These are phyloP conservation scores for Gallinago undulata DNA, from an alignment of 2,113 vertebrate species.

Conservation along the genomic window DNA sequence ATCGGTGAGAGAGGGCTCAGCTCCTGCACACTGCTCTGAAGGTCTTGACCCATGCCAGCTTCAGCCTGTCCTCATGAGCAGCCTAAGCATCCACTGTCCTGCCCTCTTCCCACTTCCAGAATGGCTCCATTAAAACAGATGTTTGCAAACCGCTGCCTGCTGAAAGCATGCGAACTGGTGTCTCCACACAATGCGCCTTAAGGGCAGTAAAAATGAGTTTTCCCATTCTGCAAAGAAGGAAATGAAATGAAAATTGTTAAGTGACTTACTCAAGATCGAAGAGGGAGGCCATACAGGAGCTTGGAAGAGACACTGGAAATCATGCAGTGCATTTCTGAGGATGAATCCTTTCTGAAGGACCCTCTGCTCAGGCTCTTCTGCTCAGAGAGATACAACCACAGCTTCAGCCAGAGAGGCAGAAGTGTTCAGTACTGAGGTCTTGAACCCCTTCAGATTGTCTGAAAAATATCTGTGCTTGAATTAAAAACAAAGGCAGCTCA, in stretches of 20 bases:
- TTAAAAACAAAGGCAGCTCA: not conserved
- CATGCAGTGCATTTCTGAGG: not conserved
- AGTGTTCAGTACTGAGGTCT: not conserved
- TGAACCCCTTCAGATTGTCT: not conserved
- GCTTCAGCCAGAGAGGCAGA: not conserved
- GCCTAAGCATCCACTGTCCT: not conserved
- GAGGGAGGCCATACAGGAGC: not conserved
- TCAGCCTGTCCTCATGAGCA: not conserved
- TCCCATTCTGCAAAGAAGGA: not conserved
- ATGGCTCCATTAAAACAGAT: not conserved
- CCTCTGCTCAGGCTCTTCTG: not conserved
- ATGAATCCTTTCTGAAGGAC: not conserved
- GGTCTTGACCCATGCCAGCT: not conserved
- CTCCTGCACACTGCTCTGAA: not conserved
- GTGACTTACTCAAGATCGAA: not conserved
- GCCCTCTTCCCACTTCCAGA: not conserved
- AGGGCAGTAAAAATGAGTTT: constrained; percentile 5
- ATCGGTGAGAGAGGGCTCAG: not conserved
- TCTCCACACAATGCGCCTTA: not conserved
- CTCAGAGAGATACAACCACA: not conserved
- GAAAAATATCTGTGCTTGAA: not conserved
- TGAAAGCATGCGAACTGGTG: not conserved
- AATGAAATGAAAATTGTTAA: constrained; percentile 10
- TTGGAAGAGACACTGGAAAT: not conserved
- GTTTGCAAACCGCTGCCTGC: not conserved